Evolutionary conservation across 1,140 invertebrate genomes (phyloP).

Genomic region (Drosophila nebulosa): DNA sequence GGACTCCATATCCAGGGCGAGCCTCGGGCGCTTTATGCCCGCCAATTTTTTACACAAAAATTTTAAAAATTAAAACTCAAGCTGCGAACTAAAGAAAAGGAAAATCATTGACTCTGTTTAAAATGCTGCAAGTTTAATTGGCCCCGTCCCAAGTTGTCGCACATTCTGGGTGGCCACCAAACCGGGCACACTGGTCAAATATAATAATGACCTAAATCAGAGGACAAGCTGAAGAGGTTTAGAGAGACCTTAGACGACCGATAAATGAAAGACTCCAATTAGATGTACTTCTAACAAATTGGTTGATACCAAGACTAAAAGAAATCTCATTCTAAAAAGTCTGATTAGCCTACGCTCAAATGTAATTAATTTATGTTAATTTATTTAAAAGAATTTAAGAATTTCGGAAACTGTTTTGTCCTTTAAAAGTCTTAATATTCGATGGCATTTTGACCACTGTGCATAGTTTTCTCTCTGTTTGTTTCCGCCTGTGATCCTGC

Average conservation of each 20-base stretch:
- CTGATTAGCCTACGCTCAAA: too few species aligned
- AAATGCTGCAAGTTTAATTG: conserved; percentile 76
- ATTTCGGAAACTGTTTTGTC: too few species aligned
- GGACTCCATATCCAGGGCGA: conserved; percentile 31
- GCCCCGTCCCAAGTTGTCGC: conserved; percentile 54
- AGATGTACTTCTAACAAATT: too few species aligned
- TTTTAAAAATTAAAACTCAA: conserved; percentile 76
- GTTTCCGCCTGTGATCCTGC: conserved; percentile 9
- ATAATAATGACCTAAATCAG: background rate
- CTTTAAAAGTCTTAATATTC: too few species aligned
- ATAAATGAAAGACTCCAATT: too few species aligned
- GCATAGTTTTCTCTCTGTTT: conserved; percentile 13
- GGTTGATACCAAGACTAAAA: too few species aligned
- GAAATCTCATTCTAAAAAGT: too few species aligned
- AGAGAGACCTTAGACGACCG: too few species aligned
- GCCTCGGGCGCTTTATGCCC: conserved; percentile 19
- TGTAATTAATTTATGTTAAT: too few species aligned
- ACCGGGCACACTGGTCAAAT: conserved; percentile 30
- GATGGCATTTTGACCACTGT: conserved; percentile 12
- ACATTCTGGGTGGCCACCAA: conserved; percentile 63
- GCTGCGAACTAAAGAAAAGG: conserved; percentile 43
- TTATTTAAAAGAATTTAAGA: too few species aligned
- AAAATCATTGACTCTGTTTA: conserved; percentile 63
- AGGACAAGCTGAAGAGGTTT: too few species aligned
- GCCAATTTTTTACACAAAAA: conserved; percentile 75